phyloP scores from a whole-genome alignment of 2,888 invertebrate species.

The Prosapia bicincta region DNA sequence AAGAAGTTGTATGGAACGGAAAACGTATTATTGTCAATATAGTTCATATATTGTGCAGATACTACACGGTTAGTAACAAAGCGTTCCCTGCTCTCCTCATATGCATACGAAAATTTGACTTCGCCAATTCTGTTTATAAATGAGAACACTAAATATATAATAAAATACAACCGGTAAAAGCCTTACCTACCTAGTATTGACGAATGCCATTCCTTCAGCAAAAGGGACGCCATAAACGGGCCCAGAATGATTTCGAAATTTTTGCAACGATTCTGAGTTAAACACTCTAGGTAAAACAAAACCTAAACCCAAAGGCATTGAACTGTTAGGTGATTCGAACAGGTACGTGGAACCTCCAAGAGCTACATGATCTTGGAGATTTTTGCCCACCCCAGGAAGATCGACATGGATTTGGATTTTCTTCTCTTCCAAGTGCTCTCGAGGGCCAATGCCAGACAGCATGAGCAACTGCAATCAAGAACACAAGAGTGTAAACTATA shows the following conservation, averaged over 20 bases:
- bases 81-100: no score
- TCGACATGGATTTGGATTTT: conserved; percentile 59
- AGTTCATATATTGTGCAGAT: no score
- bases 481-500: no score
- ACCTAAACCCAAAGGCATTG: conserved; percentile 51
- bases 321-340: conserved; percentile 58
- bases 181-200: conserved; percentile 58
- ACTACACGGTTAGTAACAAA: no score
- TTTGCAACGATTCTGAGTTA: conserved; percentile 56
- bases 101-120: no score
- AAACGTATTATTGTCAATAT: no score
- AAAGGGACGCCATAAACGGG: conserved; percentile 72
- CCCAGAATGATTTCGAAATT: conserved; percentile 61
- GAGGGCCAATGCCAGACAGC: conserved; percentile 79
- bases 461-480: conserved; percentile 81
- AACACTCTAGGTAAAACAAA: conserved; percentile 65
- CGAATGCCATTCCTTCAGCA: conserved; percentile 73
- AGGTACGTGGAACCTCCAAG: conserved; percentile 73
- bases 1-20: no score
- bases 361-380: conserved; percentile 80
- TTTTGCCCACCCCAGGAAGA: conserved; percentile 71
- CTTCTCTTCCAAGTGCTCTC: conserved; percentile 56
- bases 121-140: no score
- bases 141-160: background rate
- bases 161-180: background rate